A percentile compares a stretch with the other conserved stretches of the same genome.
Conservation (phyloP, 2,888 invertebrate genomes). For the Melinaea menophilus region DNA sequence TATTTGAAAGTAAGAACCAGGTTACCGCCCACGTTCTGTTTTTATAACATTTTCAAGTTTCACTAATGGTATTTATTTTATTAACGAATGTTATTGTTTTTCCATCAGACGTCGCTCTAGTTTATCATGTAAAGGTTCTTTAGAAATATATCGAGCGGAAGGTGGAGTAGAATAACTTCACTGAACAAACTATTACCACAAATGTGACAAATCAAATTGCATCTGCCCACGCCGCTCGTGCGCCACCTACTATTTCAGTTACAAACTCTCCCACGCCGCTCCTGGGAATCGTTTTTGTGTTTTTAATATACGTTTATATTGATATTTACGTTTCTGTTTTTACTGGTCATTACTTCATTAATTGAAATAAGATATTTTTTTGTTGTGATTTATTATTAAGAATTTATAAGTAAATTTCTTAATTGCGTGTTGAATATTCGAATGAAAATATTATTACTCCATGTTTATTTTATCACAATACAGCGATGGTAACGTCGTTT, state of each 20-base stretch:
- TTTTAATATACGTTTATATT: neutral
- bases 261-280: conserved; percentile 27
- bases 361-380: no score
- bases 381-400: no score
- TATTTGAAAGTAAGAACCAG: conserved; percentile 20
- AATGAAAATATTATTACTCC: no score
- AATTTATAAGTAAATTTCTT: no score
- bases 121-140: no score
- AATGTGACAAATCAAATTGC: neutral
- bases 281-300: neutral
- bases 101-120: no score
- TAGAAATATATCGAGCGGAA: no score
- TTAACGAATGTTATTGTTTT: no score
- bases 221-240: neutral
- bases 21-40: conserved; percentile 10
- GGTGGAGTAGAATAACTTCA: no score
- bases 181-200: no score
- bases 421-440: no score
- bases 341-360: neutral
- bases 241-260: neutral
- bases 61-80: no score
- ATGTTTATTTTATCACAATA: neutral
- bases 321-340: neutral
- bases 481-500: neutral
- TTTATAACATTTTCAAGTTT: conserved; percentile 6